A percentile compares a stretch with the other conserved stretches of the same genome.
These are phyloP conservation scores for Daphoenositta chrysoptera DNA, from an alignment of 2,113 vertebrate genomes.

Conservation along the genomic window DNA sequence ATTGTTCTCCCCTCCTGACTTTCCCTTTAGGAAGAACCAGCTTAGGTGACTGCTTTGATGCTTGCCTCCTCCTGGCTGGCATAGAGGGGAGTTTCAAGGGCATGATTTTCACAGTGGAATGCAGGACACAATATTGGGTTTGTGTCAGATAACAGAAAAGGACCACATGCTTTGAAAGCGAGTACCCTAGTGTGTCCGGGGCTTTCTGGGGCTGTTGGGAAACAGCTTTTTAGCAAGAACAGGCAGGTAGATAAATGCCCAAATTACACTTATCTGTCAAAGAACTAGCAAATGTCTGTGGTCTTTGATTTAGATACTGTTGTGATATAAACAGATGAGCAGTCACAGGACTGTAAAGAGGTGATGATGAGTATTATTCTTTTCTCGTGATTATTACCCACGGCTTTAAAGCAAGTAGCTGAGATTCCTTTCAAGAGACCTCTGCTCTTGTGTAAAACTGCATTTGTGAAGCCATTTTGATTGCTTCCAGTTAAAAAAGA, in stretches of 20 bases:
- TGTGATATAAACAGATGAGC: background rate
- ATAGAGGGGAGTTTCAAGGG: background rate
- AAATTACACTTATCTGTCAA: background rate
- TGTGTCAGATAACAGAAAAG: background rate
- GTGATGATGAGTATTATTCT: background rate
- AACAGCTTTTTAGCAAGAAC: background rate
- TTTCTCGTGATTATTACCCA: background rate
- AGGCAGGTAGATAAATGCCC: background rate
- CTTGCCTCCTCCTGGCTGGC: background rate
- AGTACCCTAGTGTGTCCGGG: background rate
- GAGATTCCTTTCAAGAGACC: background rate
- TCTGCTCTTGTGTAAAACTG: background rate
- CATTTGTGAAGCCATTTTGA: background rate
- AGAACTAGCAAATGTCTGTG: background rate
- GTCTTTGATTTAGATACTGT: background rate
- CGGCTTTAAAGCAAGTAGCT: background rate
- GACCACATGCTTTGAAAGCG: background rate
- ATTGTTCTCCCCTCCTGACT: background rate
- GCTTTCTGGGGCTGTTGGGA: background rate
- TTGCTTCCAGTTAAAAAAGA: constrained; percentile 7
- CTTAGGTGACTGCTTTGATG: background rate
- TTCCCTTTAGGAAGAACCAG: background rate
- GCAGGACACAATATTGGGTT: background rate
- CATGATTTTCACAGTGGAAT: background rate
- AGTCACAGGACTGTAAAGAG: background rate